phyloP scores from a whole-genome alignment of 2,113 vertebrate genomes.

The Nibea albiflora region DNA sequence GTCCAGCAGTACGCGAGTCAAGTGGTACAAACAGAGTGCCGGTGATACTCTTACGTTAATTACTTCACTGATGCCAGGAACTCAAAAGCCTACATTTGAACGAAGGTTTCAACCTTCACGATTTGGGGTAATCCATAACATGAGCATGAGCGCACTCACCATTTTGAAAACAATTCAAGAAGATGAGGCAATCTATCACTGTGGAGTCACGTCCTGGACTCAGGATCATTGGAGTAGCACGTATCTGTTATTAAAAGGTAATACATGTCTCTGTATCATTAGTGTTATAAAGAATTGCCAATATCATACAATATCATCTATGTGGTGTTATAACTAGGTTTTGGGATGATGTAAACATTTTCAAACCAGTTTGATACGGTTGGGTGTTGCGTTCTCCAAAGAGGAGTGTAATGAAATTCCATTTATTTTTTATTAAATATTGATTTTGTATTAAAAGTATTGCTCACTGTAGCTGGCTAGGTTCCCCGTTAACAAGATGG shows the following conservation, averaged over 20 bases:
- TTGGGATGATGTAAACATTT: background rate
- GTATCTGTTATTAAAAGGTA: slow-evolving; percentile 51
- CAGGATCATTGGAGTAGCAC: slow-evolving; percentile 24
- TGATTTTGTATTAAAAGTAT: no score
- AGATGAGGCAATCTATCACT: slow-evolving; percentile 55
- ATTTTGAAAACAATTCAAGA: slow-evolving; percentile 29
- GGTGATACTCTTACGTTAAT: slow-evolving; percentile 26
- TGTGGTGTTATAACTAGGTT: no score
- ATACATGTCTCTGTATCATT: background rate
- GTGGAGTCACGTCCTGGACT: slow-evolving; percentile 16
- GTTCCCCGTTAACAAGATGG: no score
- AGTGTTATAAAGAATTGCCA: no score
- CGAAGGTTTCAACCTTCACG: background rate
- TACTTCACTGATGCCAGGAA: slow-evolving; percentile 1
- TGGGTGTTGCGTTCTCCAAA: no score
- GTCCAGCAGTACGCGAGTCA: slow-evolving; percentile 1
- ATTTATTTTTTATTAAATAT: no score
- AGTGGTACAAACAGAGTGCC: slow-evolving; percentile 53
- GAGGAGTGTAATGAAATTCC: no score
- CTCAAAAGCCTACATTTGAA: background rate
- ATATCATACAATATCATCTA: no score
- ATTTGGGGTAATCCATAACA: background rate
- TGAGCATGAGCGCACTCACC: slow-evolving; percentile 20
- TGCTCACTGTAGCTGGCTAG: no score
- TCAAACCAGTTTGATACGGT: no score